A percentile compares a stretch with the other conserved stretches of the same genome.
Evolutionary conservation across 2,888 invertebrate genomes (phyloP).

Genomic region (Apodemia hepburni): DNA sequence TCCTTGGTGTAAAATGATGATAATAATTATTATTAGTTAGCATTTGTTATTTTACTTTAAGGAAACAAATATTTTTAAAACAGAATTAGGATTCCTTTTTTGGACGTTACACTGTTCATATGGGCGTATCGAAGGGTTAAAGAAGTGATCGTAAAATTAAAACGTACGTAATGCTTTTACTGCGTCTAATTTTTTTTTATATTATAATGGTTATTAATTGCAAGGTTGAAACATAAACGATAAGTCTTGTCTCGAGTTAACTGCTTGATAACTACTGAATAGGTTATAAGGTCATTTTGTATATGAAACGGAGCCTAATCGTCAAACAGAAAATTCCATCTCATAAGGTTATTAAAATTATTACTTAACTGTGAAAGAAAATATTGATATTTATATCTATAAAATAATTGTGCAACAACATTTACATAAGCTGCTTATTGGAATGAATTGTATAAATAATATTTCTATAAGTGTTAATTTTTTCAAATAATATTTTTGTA

Average conservation of each 20-base stretch:
- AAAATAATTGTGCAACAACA: background rate
- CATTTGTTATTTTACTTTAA: too few relatives aligned
- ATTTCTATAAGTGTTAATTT: background rate
- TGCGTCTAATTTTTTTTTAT: conserved; percentile 3
- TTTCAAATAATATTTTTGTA: background rate
- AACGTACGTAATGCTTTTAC: background rate
- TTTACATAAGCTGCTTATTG: background rate
- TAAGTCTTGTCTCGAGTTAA: background rate
- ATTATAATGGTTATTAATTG: background rate
- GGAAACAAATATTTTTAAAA: too few relatives aligned
- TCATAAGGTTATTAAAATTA: background rate
- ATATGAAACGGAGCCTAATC: background rate
- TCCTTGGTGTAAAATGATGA: too few relatives aligned
- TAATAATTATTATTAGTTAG: too few relatives aligned
- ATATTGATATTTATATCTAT: background rate
- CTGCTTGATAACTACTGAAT: background rate
- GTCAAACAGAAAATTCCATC: background rate
- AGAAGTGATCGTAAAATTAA: background rate
- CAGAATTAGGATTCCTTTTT: background rate
- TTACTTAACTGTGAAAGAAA: background rate
- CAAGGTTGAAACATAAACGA: background rate
- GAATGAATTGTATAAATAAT: background rate
- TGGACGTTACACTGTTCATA: background rate
- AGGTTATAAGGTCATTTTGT: background rate
- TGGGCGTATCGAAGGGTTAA: background rate